These are phyloP conservation scores for Semaprochilodus insignis DNA, from an alignment of 2,797 vertebrate genomes.

Conservation along the genomic window DNA sequence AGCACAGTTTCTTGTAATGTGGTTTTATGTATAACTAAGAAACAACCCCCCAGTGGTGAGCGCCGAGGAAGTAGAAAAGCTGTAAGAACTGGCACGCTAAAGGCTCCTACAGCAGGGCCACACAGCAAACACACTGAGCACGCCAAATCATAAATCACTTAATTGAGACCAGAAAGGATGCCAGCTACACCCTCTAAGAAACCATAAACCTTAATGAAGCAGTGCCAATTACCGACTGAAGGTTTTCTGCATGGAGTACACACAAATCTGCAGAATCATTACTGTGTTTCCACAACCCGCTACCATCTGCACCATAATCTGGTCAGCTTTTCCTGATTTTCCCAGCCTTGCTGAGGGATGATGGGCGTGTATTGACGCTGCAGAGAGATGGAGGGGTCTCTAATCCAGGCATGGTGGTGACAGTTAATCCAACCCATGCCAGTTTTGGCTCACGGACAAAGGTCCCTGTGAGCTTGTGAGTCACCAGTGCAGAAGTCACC, in stretches of 20 bases:
- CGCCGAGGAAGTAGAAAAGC: constrained; percentile 36
- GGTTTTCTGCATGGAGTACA: background rate
- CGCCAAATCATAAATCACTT: constrained; percentile 69
- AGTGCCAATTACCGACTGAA: background rate
- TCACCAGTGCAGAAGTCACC: constrained; percentile 71
- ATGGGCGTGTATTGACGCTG: constrained; percentile 15
- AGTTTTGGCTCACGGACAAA: constrained; percentile 65
- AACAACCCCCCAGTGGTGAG: constrained; percentile 21
- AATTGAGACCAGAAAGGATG: constrained; percentile 65
- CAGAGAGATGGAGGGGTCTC: constrained; percentile 9
- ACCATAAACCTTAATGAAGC: background rate
- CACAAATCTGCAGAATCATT: background rate
- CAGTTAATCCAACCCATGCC: constrained; percentile 47
- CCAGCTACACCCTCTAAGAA: constrained; percentile 1
- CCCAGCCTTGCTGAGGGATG: background rate
- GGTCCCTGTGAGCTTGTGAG: constrained; percentile 59
- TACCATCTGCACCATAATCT: background rate
- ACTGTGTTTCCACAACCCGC: too few species aligned
- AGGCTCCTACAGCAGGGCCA: background rate
- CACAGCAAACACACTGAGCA: constrained; percentile 39
- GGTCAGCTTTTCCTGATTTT: background rate
- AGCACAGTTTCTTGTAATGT: background rate
- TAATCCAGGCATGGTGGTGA: constrained; percentile 47
- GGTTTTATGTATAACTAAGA: constrained; percentile 33
- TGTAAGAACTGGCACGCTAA: constrained; percentile 22